These are phyloP conservation scores for Raja brachyura DNA, from an alignment of 2,113 vertebrate species.

Conservation along the genomic window DNA sequence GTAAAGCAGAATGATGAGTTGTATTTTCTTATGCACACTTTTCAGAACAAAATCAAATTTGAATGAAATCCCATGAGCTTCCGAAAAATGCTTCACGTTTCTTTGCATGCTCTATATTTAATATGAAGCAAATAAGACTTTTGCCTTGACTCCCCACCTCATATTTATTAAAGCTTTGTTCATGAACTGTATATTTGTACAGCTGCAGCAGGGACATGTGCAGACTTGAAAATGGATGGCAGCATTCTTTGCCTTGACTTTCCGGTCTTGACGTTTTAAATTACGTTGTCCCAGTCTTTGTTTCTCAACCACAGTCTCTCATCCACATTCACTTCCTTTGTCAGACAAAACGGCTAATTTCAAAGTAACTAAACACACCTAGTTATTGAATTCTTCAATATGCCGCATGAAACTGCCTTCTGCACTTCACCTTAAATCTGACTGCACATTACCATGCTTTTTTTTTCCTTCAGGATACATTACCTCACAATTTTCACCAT, in stretches of 20 bases:
- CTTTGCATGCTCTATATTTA: background rate
- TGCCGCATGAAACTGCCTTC: background rate
- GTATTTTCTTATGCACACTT: background rate
- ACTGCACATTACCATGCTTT: background rate
- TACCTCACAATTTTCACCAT: background rate
- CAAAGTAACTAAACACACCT: background rate
- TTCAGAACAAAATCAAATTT: background rate
- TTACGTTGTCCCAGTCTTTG: background rate
- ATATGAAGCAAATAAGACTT: background rate
- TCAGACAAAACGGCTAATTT: background rate
- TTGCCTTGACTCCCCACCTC: background rate
- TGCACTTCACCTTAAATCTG: background rate
- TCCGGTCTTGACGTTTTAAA: background rate
- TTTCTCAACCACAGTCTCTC: background rate
- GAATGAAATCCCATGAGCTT: background rate
- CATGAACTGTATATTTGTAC: background rate
- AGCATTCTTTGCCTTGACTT: background rate
- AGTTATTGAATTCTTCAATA: background rate
- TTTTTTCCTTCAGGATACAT: background rate
- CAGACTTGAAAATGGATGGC: background rate
- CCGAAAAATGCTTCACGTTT: background rate
- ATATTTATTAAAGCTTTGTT: background rate
- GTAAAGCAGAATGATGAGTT: background rate
- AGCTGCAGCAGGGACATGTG: background rate
- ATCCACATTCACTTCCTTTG: background rate